Percentiles rank a stretch among this genome's conserved stretches.
Evolutionary conservation across 1,140 invertebrate species (phyloP).

Genomic region (Ridgeia piscesae): DNA sequence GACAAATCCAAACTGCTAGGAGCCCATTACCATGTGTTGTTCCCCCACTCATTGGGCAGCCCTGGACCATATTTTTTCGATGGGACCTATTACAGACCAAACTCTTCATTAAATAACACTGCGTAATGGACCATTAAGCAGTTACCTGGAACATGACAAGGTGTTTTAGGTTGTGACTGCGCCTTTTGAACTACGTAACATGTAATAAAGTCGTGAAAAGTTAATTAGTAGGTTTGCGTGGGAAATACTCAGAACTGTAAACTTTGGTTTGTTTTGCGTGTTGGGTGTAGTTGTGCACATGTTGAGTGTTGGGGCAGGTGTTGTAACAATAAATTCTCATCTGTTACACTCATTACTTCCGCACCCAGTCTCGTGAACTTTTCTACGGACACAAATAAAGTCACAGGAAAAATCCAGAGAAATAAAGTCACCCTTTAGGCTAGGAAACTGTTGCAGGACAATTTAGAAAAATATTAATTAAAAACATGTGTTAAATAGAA

Average conservation of each 20-base stretch:
- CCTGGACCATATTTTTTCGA: not conserved
- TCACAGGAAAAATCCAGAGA: too few relatives aligned
- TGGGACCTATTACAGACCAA: not conserved
- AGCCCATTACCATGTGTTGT: too few relatives aligned
- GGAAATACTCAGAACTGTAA: not conserved
- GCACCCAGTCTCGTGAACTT: too few relatives aligned
- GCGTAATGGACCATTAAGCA: not conserved
- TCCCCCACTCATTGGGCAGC: not conserved
- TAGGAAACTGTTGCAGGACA: too few relatives aligned
- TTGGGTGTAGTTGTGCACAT: not conserved
- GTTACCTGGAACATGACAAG: not conserved
- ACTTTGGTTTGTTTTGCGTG: not conserved
- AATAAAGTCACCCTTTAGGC: too few relatives aligned
- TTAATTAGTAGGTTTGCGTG: not conserved
- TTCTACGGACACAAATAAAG: too few relatives aligned
- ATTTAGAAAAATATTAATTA: too few relatives aligned
- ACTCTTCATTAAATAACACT: not conserved
- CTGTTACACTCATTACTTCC: too few relatives aligned
- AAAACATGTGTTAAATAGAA: too few relatives aligned
- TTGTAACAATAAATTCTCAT: not conserved
- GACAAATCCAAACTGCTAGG: too few relatives aligned
- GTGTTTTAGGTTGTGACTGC: not conserved
- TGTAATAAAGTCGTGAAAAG: not conserved
- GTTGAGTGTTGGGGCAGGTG: not conserved
- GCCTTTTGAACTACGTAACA: not conserved